Percentiles rank a stretch among this genome's conserved stretches.
phyloP scores from a whole-genome alignment of 1,140 invertebrate genomes.

The Trachymyrmex septentrionalis region DNA sequence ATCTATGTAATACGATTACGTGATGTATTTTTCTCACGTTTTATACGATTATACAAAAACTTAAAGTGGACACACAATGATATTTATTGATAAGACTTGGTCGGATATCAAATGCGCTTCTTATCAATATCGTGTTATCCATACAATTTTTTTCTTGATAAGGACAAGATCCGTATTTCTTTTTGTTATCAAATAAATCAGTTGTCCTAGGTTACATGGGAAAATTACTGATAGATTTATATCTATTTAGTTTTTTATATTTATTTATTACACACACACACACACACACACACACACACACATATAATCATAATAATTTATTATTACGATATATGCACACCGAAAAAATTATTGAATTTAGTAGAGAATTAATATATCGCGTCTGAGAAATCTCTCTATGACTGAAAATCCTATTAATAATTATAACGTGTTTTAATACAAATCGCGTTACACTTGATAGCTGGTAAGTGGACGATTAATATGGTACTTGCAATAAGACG shows the following conservation, averaged over 20 bases:
- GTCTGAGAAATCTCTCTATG: background rate
- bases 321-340: background rate
- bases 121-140: constrained; percentile 61
- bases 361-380: background rate
- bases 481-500: constrained; percentile 65
- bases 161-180: background rate
- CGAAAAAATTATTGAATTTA: background rate
- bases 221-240: background rate
- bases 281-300: too few species aligned
- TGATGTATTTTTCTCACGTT: background rate
- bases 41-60: background rate
- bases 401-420: background rate
- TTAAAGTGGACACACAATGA: background rate
- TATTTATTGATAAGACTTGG: constrained; percentile 55
- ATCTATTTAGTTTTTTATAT: background rate
- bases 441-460: constrained; percentile 51
- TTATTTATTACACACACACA: background rate
- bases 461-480: constrained; percentile 65
- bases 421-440: constrained; percentile 7
- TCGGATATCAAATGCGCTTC: constrained; percentile 55
- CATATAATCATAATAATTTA: background rate
- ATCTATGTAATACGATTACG: constrained; percentile 12
- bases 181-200: background rate
- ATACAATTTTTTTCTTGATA: constrained; percentile 24
- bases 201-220: background rate